Evolutionary conservation across 2,113 vertebrate species (phyloP), one percentile per base, ranked within the genome.

Genomic region (Cettia cetti): DNA sequence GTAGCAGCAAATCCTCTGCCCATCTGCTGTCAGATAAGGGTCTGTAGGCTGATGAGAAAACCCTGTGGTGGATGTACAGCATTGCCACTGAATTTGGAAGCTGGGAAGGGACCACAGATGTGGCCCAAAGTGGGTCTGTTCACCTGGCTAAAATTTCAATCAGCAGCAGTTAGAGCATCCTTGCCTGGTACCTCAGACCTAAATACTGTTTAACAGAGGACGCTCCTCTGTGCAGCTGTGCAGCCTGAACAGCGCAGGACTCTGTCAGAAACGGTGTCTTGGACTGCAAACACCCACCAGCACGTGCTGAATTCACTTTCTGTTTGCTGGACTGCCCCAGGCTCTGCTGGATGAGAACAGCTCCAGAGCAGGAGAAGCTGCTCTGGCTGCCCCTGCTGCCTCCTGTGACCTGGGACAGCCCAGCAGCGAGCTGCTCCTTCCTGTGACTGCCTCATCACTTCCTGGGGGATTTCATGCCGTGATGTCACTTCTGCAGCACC

Each of bases 401-500:
- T 28, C 40, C 33, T 8, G 24, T 8, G 2, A 40, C 23, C 20
- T 33, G 37, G 72, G 72, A 9, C 42, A 40, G 19, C 27, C 72
- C 42, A 70, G 57, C 20, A 26, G 5, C 2, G 28, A 72, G 82
- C 66, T 80, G 37, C 65, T 82, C 52, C 49, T 21, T 57, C 20
- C 61, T 35, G 2, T 9, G 15, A 9, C 74, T 64, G 45, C 37
- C 45, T 52, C 47, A 2, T 1, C 23, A 7, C 52, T 59, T 50
- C 74, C 83, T 6, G 8, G 33, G 68, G 39, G 39, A n/a, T 52
- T 63, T 61, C 31, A 9, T 39, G 49, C 27, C 40, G 13, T 15
- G 4, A 45, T 82, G 47, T 45, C 77, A 84, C 66, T 82, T 53
- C 66, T 93, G 39, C 70, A 93, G 42, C 78, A 93, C 83, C 90